phyloP scores from a whole-genome alignment of 2,113 vertebrate genomes.

The Paralichthys olivaceus region DNA sequence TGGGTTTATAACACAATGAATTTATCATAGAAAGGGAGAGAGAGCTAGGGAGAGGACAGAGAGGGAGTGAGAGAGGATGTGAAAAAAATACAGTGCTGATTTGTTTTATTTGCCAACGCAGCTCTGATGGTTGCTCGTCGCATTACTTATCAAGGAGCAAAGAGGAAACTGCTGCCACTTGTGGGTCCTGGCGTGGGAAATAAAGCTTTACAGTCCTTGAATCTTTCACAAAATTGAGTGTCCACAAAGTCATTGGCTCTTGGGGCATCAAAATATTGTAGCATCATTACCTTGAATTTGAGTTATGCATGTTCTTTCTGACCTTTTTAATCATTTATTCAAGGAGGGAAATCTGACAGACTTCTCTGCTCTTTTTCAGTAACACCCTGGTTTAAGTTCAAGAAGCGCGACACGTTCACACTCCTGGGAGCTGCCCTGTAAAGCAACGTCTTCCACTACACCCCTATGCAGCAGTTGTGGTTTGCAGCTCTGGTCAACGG shows the following conservation, averaged over 20 bases:
- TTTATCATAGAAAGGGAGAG: conserved; percentile 56
- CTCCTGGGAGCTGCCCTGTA: background rate
- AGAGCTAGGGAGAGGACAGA: conserved; percentile 1
- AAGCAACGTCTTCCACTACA: background rate
- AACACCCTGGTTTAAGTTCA: background rate
- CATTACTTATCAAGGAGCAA: conserved; percentile 53
- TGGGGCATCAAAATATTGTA: no score
- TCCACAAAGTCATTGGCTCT: conserved; percentile 1
- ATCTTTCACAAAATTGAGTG: background rate
- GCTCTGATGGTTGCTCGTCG: conserved; percentile 9
- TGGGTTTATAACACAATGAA: conserved; percentile 74
- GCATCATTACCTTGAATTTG: background rate
- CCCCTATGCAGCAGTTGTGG: background rate
- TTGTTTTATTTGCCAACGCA: conserved; percentile 65
- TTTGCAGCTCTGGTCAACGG: conserved; percentile 3
- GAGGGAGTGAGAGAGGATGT: background rate
- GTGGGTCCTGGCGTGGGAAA: conserved; percentile 23
- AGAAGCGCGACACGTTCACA: background rate
- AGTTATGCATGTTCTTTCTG: background rate
- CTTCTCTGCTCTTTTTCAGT: background rate
- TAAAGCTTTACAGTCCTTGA: conserved; percentile 23
- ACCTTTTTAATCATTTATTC: background rate
- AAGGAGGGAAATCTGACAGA: no score
- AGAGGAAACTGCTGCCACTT: conserved; percentile 38
- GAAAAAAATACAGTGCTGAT: conserved; percentile 56